These are phyloP conservation scores for Brachionus manjavacas DNA, from an alignment of 1,140 invertebrate genomes.

Conservation along the genomic window DNA sequence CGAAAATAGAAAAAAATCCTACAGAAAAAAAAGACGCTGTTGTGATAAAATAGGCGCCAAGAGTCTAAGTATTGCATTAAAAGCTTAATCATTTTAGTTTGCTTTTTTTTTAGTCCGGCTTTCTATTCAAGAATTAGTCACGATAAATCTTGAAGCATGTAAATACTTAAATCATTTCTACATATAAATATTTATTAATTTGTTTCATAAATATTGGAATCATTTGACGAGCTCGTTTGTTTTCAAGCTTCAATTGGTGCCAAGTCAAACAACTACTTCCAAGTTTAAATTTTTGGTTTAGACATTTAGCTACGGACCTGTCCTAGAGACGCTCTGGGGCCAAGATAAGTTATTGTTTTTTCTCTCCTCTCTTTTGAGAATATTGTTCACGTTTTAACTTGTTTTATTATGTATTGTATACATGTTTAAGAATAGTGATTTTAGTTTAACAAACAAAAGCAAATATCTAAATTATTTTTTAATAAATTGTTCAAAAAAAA, in stretches of 20 bases:
- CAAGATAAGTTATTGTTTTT: neutral
- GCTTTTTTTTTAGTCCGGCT: neutral
- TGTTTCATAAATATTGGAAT: neutral
- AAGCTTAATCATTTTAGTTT: neutral
- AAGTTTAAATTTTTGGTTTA: neutral
- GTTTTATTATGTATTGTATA: neutral
- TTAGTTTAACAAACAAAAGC: neutral
- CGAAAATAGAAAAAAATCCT: neutral
- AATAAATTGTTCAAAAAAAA: neutral
- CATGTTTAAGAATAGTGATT: neutral
- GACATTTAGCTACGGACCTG: neutral
- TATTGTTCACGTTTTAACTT: neutral
- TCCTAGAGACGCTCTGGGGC: neutral
- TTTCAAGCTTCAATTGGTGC: neutral
- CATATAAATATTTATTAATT: neutral
- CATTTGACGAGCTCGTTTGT: neutral
- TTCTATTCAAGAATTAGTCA: neutral
- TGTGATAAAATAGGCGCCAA: neutral
- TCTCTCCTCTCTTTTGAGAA: neutral
- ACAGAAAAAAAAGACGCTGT: neutral
- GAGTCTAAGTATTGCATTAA: conserved; percentile 17
- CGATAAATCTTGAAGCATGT: neutral
- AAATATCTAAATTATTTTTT: neutral
- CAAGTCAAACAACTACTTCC: neutral
- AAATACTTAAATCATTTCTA: neutral